Evolutionary conservation across 2,797 vertebrate species (phyloP).

Genomic region (Cetoscarus ocellatus): DNA sequence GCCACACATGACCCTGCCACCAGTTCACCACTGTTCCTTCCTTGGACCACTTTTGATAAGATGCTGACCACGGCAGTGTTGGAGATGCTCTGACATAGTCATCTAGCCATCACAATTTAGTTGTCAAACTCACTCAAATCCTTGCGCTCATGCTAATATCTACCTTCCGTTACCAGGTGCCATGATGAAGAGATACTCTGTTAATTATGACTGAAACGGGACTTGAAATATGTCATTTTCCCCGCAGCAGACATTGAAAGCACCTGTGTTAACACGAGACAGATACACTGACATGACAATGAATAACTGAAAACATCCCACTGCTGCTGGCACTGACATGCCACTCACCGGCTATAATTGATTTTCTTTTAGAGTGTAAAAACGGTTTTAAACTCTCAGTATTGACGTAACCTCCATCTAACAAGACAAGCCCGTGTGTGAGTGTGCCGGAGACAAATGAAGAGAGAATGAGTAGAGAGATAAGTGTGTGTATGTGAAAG

Average conservation of each 20-base stretch:
- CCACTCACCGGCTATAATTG: constrained; percentile 66
- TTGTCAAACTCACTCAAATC: no score
- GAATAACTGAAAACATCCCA: constrained; percentile 28
- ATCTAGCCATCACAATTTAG: no score
- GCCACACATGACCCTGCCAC: no score
- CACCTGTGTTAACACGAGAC: constrained; percentile 23
- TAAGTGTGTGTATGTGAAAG: constrained; percentile 10
- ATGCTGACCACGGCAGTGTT: no score
- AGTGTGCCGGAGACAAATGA: constrained; percentile 41
- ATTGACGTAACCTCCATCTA: constrained; percentile 57
- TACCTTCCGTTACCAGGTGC: no score
- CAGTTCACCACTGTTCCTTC: no score
- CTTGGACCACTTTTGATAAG: no score
- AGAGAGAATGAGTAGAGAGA: constrained; percentile 8
- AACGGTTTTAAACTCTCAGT: constrained; percentile 54
- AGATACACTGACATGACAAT: constrained; percentile 17
- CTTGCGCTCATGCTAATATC: no score
- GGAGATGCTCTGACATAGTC: no score
- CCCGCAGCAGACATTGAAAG: constrained; percentile 17
- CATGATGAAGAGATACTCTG: no score
- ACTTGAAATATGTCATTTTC: constrained; percentile 3
- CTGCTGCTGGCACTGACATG: constrained; percentile 50
- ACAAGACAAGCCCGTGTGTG: constrained; percentile 42
- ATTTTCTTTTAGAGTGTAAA: constrained; percentile 76
- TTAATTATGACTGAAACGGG: constrained; percentile 14